phyloP scores from a whole-genome alignment of 1,140 invertebrate species.

The Acromyrmex charruanus region DNA sequence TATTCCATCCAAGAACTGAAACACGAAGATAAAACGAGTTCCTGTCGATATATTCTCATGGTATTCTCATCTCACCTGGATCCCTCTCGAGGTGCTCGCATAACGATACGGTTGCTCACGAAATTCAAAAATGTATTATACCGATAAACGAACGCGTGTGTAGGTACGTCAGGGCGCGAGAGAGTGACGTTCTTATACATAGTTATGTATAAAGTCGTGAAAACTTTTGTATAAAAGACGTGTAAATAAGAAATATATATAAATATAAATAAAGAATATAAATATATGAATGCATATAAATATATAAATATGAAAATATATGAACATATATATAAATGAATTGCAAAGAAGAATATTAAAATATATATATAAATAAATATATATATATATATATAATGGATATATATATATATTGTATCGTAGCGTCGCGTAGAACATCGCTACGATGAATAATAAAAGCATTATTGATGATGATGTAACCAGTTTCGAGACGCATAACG shows the following conservation, averaged over 20 bases:
- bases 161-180: constrained; percentile 66
- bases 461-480: constrained; percentile 63
- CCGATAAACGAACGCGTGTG: constrained; percentile 65
- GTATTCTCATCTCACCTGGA: not conserved
- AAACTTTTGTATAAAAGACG: constrained; percentile 83
- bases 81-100: constrained; percentile 70
- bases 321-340: constrained; percentile 76
- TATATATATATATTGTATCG: constrained; percentile 74
- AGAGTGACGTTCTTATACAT: constrained; percentile 79
- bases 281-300: constrained; percentile 70
- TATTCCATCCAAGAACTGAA: not conserved
- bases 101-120: constrained; percentile 77
- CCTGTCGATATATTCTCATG: not conserved
- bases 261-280: constrained; percentile 83
- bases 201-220: constrained; percentile 82
- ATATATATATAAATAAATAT: constrained; percentile 68
- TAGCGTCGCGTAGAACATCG: constrained; percentile 75
- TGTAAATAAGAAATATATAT: constrained; percentile 84
- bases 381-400: constrained; percentile 59
- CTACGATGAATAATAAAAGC: constrained; percentile 70
- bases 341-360: constrained; percentile 74
- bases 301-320: constrained; percentile 65
- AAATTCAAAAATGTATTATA: constrained; percentile 83
- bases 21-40: not conserved
- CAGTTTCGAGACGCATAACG: constrained; percentile 60